These are phyloP conservation scores for Biston betularia DNA, from an alignment of 2,888 invertebrate genomes.

Conservation along the genomic window DNA sequence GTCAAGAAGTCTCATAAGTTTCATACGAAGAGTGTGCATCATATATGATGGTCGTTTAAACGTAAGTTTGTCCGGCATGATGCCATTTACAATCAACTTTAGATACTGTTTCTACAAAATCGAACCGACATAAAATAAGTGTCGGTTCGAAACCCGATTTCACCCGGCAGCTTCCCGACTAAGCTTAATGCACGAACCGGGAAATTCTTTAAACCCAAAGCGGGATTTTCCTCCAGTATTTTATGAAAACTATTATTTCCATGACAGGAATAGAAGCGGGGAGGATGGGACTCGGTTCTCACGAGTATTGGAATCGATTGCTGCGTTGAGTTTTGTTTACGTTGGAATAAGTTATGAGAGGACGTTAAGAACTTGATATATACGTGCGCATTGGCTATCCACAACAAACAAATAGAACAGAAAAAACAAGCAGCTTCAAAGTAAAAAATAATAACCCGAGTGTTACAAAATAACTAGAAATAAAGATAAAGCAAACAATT, in stretches of 20 bases:
- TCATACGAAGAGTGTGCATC: too few relatives aligned
- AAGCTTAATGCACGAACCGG: constrained; percentile 32
- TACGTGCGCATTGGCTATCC: neutral
- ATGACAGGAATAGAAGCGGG: constrained; percentile 22
- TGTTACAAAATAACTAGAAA: too few relatives aligned
- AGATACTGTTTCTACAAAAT: constrained; percentile 5
- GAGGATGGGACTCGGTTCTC: constrained; percentile 9
- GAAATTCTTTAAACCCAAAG: constrained; percentile 27
- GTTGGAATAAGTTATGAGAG: constrained; percentile 1
- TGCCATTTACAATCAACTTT: neutral
- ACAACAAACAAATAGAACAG: too few relatives aligned
- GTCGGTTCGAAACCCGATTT: constrained; percentile 17
- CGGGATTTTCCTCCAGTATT: constrained; percentile 25
- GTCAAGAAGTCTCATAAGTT: too few relatives aligned
- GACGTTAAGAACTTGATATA: neutral
- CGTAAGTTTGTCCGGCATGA: neutral
- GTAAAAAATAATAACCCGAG: too few relatives aligned
- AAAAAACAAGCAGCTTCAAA: too few relatives aligned
- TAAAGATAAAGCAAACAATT: too few relatives aligned
- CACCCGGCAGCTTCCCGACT: constrained; percentile 25
- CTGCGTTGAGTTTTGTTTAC: constrained; percentile 4
- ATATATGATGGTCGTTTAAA: too few relatives aligned
- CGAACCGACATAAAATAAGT: constrained; percentile 18
- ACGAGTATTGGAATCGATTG: constrained; percentile 9
- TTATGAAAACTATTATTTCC: constrained; percentile 38